phyloP scores from a whole-genome alignment of 2,797 vertebrate genomes.

The Epinephelus malabaricus region DNA sequence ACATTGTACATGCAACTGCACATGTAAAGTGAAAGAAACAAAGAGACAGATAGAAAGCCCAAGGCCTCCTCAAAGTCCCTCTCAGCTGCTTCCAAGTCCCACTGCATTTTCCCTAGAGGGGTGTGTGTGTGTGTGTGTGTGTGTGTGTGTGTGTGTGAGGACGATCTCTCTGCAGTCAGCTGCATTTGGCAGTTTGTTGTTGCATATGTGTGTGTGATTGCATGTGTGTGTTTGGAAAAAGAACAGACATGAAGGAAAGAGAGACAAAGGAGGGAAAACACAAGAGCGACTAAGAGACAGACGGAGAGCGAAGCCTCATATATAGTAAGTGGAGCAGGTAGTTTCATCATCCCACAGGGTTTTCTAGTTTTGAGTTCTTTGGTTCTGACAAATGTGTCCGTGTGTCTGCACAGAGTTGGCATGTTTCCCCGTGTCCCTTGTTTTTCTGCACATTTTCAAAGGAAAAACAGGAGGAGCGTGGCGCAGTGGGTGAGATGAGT shows the following conservation, averaged over 20 bases:
- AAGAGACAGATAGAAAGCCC: slow-evolving; percentile 58
- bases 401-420: slow-evolving; percentile 4
- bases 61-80: slow-evolving; percentile 47
- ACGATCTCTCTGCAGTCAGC: slow-evolving; percentile 56
- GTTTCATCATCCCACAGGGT: slow-evolving; percentile 30
- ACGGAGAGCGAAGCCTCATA: background rate
- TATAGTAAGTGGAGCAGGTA: slow-evolving; percentile 24
- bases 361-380: slow-evolving; percentile 25
- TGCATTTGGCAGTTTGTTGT: slow-evolving; percentile 54
- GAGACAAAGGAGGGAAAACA: slow-evolving; percentile 16
- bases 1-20: slow-evolving; percentile 46
- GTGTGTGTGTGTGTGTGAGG: slow-evolving; percentile 18
- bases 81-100: slow-evolving; percentile 72
- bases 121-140: slow-evolving; percentile 17
- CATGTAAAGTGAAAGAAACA: slow-evolving; percentile 43
- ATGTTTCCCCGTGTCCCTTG: background rate
- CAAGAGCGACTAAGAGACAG: background rate
- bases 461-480: background rate
- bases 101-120: slow-evolving; percentile 54
- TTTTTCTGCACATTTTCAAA: background rate
- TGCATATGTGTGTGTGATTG: slow-evolving; percentile 24
- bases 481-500: background rate
- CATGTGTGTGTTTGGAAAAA: slow-evolving; percentile 35
- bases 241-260: slow-evolving; percentile 28
- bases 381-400: slow-evolving; percentile 30